Conservation (phyloP, 2,797 vertebrate genomes). For the Thunnus albacares region DNA sequence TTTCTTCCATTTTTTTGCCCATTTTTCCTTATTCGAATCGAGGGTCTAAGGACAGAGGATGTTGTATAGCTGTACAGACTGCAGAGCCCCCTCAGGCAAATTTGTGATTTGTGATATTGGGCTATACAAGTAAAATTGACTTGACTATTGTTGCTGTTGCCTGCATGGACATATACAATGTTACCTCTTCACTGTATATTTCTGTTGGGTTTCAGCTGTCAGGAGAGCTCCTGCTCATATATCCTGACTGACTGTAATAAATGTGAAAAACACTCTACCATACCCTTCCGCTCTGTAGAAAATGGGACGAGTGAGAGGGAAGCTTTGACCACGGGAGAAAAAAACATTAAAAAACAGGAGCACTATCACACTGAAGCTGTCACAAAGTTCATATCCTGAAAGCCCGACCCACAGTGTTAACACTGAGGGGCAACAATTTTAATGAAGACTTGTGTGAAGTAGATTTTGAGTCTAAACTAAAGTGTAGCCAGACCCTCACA, state of each 20-base stretch:
- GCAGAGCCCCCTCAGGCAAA: no score
- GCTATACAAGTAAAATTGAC: no score
- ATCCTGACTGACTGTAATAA: not conserved
- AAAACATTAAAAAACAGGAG: not conserved
- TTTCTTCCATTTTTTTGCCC: no score
- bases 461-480: not conserved
- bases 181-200: not conserved
- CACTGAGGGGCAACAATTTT: not conserved
- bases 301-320: not conserved
- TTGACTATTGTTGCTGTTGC: not conserved
- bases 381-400: not conserved
- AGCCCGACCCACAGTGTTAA: not conserved
- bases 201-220: not conserved
- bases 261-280: not conserved
- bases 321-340: not conserved
- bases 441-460: conserved; percentile 1
- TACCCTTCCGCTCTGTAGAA: not conserved
- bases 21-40: no score
- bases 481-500: not conserved
- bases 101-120: no score
- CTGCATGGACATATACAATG: not conserved
- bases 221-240: not conserved
- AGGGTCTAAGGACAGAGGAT: no score
- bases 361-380: not conserved
- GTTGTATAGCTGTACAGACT: no score